phyloP scores from a whole-genome alignment of 1,140 invertebrate species.

The Orussus abietinus region DNA sequence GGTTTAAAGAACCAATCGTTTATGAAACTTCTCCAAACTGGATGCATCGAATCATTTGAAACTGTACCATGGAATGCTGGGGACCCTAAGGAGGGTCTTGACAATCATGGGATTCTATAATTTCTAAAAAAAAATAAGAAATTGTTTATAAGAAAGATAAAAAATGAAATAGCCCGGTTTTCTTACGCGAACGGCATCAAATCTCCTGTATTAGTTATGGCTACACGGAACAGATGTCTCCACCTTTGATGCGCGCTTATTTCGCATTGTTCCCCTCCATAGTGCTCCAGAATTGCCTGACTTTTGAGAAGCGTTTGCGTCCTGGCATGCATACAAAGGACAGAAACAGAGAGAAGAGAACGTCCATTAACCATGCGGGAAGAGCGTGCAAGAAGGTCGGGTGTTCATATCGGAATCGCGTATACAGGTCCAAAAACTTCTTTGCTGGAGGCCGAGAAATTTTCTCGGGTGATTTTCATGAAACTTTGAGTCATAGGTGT shows the following conservation, averaged over 20 bases:
- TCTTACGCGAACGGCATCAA: slow-evolving; percentile 10
- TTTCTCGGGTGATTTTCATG: too few relatives aligned
- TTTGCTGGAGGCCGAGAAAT: too few relatives aligned
- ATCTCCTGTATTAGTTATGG: slow-evolving; percentile 18
- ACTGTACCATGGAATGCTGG: background rate
- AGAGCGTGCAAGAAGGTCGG: too few relatives aligned
- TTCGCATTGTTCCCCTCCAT: slow-evolving; percentile 50
- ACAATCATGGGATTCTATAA: background rate
- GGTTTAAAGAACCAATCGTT: too few relatives aligned
- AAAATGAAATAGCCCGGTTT: slow-evolving; percentile 11
- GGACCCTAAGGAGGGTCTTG: background rate
- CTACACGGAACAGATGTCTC: slow-evolving; percentile 24
- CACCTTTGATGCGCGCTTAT: slow-evolving; percentile 31
- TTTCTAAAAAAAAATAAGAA: slow-evolving; percentile 11
- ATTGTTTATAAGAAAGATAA: slow-evolving; percentile 12
- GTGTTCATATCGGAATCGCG: too few relatives aligned
- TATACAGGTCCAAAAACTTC: too few relatives aligned
- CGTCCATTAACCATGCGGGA: too few relatives aligned
- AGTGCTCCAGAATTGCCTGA: slow-evolving; percentile 54
- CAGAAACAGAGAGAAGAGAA: slow-evolving; percentile 26
- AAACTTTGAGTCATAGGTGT: too few relatives aligned
- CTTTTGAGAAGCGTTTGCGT: slow-evolving; percentile 53
- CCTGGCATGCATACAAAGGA: slow-evolving; percentile 46
- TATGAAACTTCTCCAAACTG: background rate
- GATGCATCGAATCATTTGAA: background rate